Percentiles rank a stretch among this genome's conserved stretches.
Conservation (phyloP, 1,140 invertebrate species). For the Telenomus remus region DNA sequence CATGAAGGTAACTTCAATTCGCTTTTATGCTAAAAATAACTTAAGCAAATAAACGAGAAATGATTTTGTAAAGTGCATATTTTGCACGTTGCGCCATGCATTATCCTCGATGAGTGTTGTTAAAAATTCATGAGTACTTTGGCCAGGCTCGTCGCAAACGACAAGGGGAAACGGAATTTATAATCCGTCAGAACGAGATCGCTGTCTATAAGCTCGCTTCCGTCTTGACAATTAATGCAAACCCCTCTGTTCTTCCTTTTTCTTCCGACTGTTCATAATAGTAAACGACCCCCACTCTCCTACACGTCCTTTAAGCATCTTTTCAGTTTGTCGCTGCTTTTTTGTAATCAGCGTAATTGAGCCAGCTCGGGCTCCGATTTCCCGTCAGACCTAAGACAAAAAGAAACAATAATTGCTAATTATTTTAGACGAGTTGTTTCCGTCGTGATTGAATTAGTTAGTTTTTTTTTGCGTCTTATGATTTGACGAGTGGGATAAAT, state of each 20-base stretch:
- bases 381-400: not conserved
- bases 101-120: slow-evolving; percentile 48
- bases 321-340: slow-evolving; percentile 8
- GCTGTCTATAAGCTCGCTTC: slow-evolving; percentile 41
- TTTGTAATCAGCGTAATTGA: slow-evolving; percentile 20
- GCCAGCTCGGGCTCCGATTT: slow-evolving; percentile 1
- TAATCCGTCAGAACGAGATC: slow-evolving; percentile 47
- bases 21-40: not conserved
- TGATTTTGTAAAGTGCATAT: slow-evolving; percentile 44
- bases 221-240: slow-evolving; percentile 45
- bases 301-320: slow-evolving; percentile 14
- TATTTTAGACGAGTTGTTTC: slow-evolving; percentile 3
- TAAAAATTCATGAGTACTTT: slow-evolving; percentile 59
- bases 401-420: slow-evolving; percentile 5
- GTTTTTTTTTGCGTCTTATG: too few species aligned
- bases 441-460: not conserved
- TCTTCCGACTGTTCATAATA: not conserved
- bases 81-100: slow-evolving; percentile 47
- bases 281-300: not conserved
- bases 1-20: slow-evolving; percentile 43
- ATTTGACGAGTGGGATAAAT: too few species aligned
- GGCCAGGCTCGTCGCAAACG: slow-evolving; percentile 25
- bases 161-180: slow-evolving; percentile 46
- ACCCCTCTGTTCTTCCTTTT: not conserved
- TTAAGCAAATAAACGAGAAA: slow-evolving; percentile 13